Conservation (phyloP, 1,140 invertebrate species). For the Anastatus disparis region DNA sequence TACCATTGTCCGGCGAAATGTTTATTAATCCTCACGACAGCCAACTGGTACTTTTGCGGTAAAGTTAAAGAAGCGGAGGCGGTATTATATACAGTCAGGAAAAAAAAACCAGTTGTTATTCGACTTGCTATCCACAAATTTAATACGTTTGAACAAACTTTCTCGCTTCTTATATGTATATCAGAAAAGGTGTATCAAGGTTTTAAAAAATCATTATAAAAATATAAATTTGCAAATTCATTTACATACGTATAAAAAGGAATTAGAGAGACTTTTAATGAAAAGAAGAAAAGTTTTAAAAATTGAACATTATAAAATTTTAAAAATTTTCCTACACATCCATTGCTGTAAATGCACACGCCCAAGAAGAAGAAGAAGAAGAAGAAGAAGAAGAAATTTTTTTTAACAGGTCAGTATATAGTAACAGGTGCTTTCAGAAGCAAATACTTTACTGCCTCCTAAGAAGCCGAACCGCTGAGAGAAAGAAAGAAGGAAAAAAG, state of each 20-base stretch:
- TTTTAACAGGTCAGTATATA: no score
- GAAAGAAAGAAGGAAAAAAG: no score
- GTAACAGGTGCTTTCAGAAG: no score
- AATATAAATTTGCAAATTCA: no score
- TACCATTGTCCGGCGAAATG: constrained; percentile 31
- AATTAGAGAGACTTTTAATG: not conserved
- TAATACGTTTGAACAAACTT: constrained; percentile 17
- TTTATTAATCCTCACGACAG: constrained; percentile 32
- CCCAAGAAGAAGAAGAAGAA: no score
- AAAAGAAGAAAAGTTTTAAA: no score
- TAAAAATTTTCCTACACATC: no score
- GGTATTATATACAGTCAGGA: not conserved
- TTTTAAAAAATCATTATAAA: not conserved
- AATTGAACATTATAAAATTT: no score
- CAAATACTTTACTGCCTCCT: no score
- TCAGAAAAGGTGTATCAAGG: constrained; percentile 12
- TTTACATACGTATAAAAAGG: not conserved
- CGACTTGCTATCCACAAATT: constrained; percentile 11
- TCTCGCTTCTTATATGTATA: constrained; percentile 14
- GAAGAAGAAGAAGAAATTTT: no score
- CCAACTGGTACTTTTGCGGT: not conserved
- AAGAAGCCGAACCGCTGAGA: no score
- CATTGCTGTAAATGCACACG: no score
- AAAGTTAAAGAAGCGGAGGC: not conserved
- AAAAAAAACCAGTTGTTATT: constrained; percentile 22